Evolutionary conservation across 1,140 invertebrate species (phyloP), one percentile per base, ranked within the genome.

Genomic region (Augochlora pura): DNA sequence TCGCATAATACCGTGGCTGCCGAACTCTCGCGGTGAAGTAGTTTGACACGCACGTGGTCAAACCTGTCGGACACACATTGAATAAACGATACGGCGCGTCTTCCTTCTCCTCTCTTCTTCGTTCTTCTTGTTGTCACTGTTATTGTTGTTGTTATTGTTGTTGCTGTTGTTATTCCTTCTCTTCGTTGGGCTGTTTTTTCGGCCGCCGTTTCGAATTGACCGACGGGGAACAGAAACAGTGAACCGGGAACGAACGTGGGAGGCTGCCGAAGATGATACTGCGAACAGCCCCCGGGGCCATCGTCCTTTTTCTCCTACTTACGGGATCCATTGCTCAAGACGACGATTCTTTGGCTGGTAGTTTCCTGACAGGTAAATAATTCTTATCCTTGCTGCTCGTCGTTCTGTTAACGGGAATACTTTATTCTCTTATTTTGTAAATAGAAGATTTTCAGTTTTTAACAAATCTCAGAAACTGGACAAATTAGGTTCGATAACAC

Each of bases 301-400:
- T 89, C 52, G 75, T 87, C 68, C 82, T 90, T 77, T 71, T 88
- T 42, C 68, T 90, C 54, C 62, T 83, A 71, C 69, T 87, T 71
- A 80, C 59, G 49, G 81, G 72, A 57, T 78, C 72, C 63, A 87
- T 81, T 71, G 93, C 91, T 79, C 95, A 96, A 92, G 96, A 96
- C 90, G 92, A 93, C 65, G 96, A 96, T 75, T 96, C 96, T 16
- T 93, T 97, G 85, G 95, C 96, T 77, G 95, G 95, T 82, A 96
- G 95, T 86, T 96, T 97, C 88, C 92, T 97, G 23, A 96, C 96
- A 93, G 96, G 96, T 97, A 93, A 85, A 67, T 66, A 3, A 46
- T 46, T 2, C 42, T 46, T 10, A 46, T 46, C 42, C 6, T 52
- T 18, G 4, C 4, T 4, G 49, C 3, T 52, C 16, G 16, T 16